Evolutionary conservation across 2,113 vertebrate genomes (phyloP).

Genomic region (Lagopus muta): DNA sequence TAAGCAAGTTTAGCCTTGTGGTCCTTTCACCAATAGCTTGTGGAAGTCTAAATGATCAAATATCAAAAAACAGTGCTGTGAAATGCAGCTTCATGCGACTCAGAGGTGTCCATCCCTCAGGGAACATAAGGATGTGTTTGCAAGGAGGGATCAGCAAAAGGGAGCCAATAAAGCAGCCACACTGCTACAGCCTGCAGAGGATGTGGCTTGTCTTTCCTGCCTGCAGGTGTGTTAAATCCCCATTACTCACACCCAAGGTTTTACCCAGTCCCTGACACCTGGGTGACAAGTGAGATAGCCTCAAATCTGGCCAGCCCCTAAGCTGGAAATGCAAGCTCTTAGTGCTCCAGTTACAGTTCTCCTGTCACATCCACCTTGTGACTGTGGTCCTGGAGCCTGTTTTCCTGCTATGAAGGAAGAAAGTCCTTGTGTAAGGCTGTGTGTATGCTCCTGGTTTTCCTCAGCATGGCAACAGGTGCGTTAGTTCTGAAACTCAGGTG

Average conservation of each 20-base stretch:
- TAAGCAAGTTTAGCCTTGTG: background rate
- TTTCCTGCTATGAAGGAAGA: background rate
- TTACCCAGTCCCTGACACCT: background rate
- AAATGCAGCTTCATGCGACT: background rate
- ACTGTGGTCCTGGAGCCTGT: background rate
- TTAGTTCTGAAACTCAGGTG: slow-evolving; percentile 37
- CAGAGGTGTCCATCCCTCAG: background rate
- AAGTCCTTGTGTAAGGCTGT: slow-evolving; percentile 4
- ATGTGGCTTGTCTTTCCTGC: background rate
- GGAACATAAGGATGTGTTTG: background rate
- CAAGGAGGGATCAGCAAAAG: background rate
- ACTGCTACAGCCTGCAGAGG: background rate
- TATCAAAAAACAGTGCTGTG: background rate
- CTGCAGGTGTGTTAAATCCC: background rate
- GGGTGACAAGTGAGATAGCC: background rate
- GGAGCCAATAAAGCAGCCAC: background rate
- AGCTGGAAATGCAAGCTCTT: background rate
- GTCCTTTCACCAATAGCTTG: background rate
- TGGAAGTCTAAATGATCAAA: background rate
- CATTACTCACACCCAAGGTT: background rate
- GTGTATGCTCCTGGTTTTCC: slow-evolving; percentile 24
- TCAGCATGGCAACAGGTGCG: slow-evolving; percentile 24
- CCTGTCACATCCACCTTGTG: background rate
- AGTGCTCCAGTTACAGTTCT: background rate
- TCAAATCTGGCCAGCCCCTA: background rate